Conservation (phyloP, 2,113 vertebrate species). For the Lamprotornis superbus region DNA sequence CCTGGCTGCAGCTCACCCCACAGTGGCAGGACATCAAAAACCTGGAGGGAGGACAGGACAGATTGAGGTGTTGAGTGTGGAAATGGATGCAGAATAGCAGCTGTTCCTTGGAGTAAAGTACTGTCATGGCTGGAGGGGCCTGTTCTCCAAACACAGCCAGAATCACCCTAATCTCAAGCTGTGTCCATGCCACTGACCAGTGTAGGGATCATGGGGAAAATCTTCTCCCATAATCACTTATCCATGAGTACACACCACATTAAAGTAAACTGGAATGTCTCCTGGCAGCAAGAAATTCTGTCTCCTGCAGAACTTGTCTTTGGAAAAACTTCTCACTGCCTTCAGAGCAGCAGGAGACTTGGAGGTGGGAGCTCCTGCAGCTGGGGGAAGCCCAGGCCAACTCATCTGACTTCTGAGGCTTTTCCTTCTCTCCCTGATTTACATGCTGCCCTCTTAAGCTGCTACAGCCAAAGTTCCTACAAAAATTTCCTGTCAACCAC, state of each 20-base stretch:
- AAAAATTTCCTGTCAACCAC: not conserved
- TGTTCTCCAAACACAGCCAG: not conserved
- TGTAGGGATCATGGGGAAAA: not conserved
- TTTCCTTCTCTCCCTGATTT: not conserved
- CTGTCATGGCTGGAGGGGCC: accelerated
- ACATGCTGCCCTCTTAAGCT: accelerated
- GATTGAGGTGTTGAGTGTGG: accelerated
- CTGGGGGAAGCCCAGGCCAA: not conserved
- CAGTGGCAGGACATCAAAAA: slow-evolving; percentile 83
- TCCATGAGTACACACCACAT: not conserved
- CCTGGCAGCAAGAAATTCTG: not conserved
- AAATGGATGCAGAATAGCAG: not conserved
- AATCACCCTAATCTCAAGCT: not conserved
- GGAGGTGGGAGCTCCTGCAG: not conserved
- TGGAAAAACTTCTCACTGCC: not conserved
- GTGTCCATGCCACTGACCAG: not conserved
- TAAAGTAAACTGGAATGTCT: not conserved
- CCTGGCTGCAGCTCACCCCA: slow-evolving; percentile 76
- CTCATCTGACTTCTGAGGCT: not conserved
- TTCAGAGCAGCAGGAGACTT: not conserved
- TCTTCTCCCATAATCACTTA: not conserved
- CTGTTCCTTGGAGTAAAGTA: not conserved
- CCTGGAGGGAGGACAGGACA: slow-evolving; percentile 63
- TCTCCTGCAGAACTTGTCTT: not conserved
- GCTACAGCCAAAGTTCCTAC: not conserved